Base-by-base conservation (phyloP, 1,140 invertebrate species). In the Drosophila nasuta region DNA sequence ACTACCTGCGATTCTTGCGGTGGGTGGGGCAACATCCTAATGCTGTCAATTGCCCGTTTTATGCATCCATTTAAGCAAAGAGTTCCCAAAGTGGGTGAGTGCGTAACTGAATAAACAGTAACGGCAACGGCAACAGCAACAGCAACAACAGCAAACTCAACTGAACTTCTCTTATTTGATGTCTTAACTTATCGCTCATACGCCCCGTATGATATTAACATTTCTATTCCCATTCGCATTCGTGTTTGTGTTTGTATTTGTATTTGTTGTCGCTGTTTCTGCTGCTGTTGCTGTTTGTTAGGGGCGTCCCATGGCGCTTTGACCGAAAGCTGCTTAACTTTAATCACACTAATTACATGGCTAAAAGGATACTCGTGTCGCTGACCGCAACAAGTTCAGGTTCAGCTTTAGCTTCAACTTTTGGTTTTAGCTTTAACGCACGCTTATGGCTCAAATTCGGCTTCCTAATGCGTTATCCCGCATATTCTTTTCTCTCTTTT, bases 361-460 rank as follows among this genome's bases (percentile, higher is more conserved):
- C 83, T 91, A 91, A 91, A 91, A 91, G 88, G 88, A 91, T 91
- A 89, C 86, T 91, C 88, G 67, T 91, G 88, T 91, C 79, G 72
- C 79, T 80, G 85, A 82, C 83, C 82, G 78, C 81, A 76, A 62
- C 57, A 60, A 62, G 11, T 74, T 20, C 8, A 54, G 35, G 11
- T 62, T 41, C 57, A 62, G 41, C 49, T 62, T 73, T 13, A 52
- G 33, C 49, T 74, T 30, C 13, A 30, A 8, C 49, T 30, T 52
- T n/a, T n/a, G 20, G 11, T 30, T 30, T 20, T 10, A 20, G 15
- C 48, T 25, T 28, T 25, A 11, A 20, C 11, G 5, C 28, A 28
- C 49, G 20, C 25, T 51, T 51, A 13, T 51, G 49, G 11, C 28
- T 51, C 13, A 33, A n/a, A 54, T 54, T 52, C n/a, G 30, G 28